phyloP scores from a whole-genome alignment of 1,140 invertebrate genomes.

The Drosophila navojoa region DNA sequence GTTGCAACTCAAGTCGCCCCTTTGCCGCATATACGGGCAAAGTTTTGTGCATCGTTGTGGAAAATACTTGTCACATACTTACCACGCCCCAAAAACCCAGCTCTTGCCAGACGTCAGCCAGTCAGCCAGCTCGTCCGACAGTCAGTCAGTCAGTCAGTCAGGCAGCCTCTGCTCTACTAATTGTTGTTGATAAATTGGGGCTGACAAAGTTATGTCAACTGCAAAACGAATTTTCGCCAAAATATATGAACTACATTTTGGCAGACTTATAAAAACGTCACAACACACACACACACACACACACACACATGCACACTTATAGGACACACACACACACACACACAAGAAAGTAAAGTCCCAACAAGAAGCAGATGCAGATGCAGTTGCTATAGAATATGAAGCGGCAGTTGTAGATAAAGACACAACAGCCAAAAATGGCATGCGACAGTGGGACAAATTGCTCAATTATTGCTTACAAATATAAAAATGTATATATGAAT shows the following conservation, averaged over 20 bases:
- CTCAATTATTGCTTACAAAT: neutral
- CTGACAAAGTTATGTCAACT: slow-evolving; percentile 82
- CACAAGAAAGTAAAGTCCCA: slow-evolving; percentile 54
- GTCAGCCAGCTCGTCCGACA: slow-evolving; percentile 9
- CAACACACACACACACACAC: slow-evolving; percentile 37
- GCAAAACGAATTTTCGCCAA: slow-evolving; percentile 81
- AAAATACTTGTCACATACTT: slow-evolving; percentile 80
- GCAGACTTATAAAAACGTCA: slow-evolving; percentile 77
- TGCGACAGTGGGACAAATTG: slow-evolving; percentile 40
- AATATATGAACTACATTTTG: slow-evolving; percentile 81
- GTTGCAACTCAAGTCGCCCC: slow-evolving; percentile 51
- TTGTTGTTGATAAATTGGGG: slow-evolving; percentile 81
- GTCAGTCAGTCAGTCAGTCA: slow-evolving; percentile 12
- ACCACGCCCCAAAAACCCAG: slow-evolving; percentile 51
- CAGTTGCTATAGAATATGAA: slow-evolving; percentile 49
- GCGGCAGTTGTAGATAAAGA: slow-evolving; percentile 56
- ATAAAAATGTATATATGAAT: neutral
- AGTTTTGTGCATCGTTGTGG: slow-evolving; percentile 68
- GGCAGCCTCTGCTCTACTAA: slow-evolving; percentile 68
- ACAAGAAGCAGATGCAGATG: slow-evolving; percentile 55
- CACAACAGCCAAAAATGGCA: slow-evolving; percentile 58
- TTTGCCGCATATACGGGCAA: slow-evolving; percentile 55
- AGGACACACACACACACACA: slow-evolving; percentile 6
- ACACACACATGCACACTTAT: slow-evolving; percentile 3
- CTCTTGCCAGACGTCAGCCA: slow-evolving; percentile 31